Evolutionary conservation across 2,113 vertebrate genomes (phyloP).

Genomic region (Poecile atricapillus): DNA sequence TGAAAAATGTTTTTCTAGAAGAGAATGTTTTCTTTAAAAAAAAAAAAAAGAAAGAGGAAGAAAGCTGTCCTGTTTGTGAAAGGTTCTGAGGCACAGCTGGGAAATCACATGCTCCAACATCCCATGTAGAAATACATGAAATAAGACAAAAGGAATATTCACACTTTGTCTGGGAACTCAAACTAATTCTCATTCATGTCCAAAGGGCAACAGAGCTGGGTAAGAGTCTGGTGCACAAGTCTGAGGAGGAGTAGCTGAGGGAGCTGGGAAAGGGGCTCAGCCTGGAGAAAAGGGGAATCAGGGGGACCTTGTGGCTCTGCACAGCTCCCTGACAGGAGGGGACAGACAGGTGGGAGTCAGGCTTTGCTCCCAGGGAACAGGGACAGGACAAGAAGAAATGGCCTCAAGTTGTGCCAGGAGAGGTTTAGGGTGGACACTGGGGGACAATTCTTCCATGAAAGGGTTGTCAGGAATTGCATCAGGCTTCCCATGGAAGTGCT

Average conservation of each 20-base stretch:
- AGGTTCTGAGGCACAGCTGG: background rate
- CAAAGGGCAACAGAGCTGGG: background rate
- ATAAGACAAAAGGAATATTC: background rate
- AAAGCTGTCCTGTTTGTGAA: background rate
- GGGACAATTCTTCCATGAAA: background rate
- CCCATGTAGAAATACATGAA: background rate
- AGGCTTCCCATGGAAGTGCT: background rate
- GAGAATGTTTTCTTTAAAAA: background rate
- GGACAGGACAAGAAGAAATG: background rate
- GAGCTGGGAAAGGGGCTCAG: background rate
- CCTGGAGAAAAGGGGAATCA: background rate
- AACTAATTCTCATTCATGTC: background rate
- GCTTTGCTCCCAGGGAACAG: background rate
- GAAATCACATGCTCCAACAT: background rate
- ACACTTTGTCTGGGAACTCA: background rate
- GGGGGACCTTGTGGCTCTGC: background rate
- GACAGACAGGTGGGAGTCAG: rapidly evolving
- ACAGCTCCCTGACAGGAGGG: background rate
- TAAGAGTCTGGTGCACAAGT: background rate
- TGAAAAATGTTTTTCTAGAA: background rate
- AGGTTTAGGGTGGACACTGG: background rate
- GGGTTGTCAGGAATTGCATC: background rate
- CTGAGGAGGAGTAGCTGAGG: background rate
- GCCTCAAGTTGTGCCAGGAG: background rate
- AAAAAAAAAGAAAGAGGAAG: background rate